Evolutionary conservation across 1,140 invertebrate species (phyloP).

Genomic region (Drosophila ficusphila): DNA sequence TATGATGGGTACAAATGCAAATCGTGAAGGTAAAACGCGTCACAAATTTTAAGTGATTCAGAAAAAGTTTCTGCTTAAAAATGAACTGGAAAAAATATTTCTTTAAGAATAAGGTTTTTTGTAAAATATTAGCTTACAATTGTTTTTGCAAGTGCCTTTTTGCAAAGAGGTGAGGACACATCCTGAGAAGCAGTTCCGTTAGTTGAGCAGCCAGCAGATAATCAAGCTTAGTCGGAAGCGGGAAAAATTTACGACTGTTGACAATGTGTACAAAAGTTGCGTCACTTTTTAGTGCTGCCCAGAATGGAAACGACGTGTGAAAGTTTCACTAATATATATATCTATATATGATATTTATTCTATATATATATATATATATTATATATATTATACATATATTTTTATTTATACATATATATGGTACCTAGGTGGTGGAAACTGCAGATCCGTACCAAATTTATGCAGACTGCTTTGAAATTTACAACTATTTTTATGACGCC

Average conservation of each 20-base stretch:
- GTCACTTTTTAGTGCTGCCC: constrained; percentile 67
- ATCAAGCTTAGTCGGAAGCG: constrained; percentile 53
- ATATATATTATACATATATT: too few species aligned
- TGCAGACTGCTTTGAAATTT: constrained; percentile 69
- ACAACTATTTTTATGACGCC: constrained; percentile 80
- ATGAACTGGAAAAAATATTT: too few species aligned
- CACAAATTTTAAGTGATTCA: too few species aligned
- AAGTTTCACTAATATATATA: constrained; percentile 59
- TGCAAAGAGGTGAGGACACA: not conserved
- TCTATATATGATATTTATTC: too few species aligned
- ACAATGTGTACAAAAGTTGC: constrained; percentile 73
- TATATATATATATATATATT: too few species aligned
- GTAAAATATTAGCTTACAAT: too few species aligned
- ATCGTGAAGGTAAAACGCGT: too few species aligned
- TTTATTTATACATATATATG: too few species aligned
- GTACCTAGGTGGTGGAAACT: too few species aligned
- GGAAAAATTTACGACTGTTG: constrained; percentile 68
- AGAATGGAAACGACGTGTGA: constrained; percentile 71
- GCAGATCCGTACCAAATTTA: constrained; percentile 54
- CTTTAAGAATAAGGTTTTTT: too few species aligned
- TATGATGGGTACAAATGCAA: too few species aligned
- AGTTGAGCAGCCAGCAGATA: constrained; percentile 49
- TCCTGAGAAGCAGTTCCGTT: constrained; percentile 27
- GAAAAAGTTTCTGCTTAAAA: too few species aligned
- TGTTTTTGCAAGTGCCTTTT: constrained; percentile 6